Evolutionary conservation across 2,113 vertebrate species (phyloP).

Genomic region (Catharus fuscescens): DNA sequence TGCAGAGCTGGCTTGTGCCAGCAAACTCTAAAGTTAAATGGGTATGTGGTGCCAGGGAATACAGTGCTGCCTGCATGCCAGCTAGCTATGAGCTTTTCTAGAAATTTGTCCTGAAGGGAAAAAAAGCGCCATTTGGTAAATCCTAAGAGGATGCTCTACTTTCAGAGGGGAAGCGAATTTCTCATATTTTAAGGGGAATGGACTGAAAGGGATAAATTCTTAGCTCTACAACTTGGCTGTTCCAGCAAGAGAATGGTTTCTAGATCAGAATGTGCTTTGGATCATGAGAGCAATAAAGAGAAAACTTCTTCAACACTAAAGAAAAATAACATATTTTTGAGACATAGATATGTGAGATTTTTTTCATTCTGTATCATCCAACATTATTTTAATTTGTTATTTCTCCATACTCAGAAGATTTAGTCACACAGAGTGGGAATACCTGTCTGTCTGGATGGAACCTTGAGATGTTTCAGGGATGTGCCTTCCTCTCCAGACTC

Average conservation of each 20-base stretch:
- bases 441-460: not conserved
- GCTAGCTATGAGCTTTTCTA: slow-evolving; percentile 10
- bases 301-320: not conserved
- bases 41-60: slow-evolving; percentile 50
- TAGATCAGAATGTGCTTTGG: not conserved
- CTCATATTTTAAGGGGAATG: not conserved
- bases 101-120: slow-evolving; percentile 24
- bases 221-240: fast-evolving
- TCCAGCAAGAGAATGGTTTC: not conserved
- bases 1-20: slow-evolving; percentile 28
- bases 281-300: not conserved
- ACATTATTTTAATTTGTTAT: not conserved
- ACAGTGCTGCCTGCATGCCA: slow-evolving; percentile 27
- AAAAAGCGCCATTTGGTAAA: slow-evolving; percentile 3
- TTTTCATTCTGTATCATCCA: not conserved
- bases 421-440: not conserved
- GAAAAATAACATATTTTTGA: not conserved
- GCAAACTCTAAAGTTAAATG: slow-evolving; percentile 40
- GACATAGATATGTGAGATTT: not conserved
- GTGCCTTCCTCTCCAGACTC: not conserved
- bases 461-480: not conserved
- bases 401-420: not conserved
- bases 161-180: not conserved
- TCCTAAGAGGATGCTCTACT: not conserved
- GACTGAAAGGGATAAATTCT: not conserved